Conservation (phyloP, 2,888 invertebrate genomes). For the Poecilobothrus nobilitatus region DNA sequence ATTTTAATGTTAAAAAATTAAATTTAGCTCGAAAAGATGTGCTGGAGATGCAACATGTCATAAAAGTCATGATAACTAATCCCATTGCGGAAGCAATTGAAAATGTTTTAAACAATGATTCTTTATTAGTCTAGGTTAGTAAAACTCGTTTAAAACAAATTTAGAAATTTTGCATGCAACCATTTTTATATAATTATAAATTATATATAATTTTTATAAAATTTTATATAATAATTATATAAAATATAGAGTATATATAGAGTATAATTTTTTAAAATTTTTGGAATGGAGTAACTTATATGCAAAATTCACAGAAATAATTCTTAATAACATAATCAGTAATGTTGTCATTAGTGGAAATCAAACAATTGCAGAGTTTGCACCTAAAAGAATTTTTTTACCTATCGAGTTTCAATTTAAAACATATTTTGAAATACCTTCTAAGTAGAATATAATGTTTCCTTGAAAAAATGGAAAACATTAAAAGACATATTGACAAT, state of each 20-base stretch:
- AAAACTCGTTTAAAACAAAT: neutral
- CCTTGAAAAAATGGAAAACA: slow-evolving; percentile 7
- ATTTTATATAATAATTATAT: no score
- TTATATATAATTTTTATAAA: no score
- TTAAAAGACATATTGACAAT: neutral
- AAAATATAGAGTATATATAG: no score
- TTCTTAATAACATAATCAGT: neutral
- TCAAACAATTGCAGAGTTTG: neutral
- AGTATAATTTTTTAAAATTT: slow-evolving; percentile 4
- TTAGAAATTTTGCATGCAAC: neutral
- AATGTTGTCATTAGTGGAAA: neutral
- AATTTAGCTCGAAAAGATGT: neutral
- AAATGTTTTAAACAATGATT: neutral
- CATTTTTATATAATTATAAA: neutral
- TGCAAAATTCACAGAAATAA: neutral
- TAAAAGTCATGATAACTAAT: slow-evolving; percentile 7
- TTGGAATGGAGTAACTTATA: neutral
- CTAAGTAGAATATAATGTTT: neutral
- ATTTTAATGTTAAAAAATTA: neutral
- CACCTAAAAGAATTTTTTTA: no score
- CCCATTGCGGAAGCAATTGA: slow-evolving; percentile 1
- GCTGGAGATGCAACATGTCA: neutral
- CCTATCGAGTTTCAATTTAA: no score
- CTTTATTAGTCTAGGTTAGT: neutral
- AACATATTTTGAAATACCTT: slow-evolving; percentile 6